phyloP scores from a whole-genome alignment of 1,140 invertebrate species.

The Leguminivora glycinivorella region DNA sequence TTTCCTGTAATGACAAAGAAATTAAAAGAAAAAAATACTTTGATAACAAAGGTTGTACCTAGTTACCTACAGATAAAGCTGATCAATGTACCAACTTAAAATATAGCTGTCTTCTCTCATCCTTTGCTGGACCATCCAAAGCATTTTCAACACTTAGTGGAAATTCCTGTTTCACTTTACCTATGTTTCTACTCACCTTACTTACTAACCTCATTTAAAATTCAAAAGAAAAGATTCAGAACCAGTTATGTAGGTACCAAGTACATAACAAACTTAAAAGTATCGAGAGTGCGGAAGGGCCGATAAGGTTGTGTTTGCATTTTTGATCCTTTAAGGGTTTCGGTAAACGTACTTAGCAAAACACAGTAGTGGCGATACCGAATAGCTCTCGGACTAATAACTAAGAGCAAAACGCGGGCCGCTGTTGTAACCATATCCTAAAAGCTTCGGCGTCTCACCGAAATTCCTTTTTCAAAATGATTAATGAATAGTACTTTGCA shows the following conservation, averaged over 20 bases:
- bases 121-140: too few species aligned
- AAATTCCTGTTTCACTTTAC: too few species aligned
- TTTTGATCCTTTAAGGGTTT: neutral
- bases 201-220: neutral
- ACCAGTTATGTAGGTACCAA: neutral
- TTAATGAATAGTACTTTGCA: constrained; percentile 1
- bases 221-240: neutral
- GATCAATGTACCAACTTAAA: too few species aligned
- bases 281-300: neutral
- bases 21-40: too few species aligned
- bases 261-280: neutral
- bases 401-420: neutral
- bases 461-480: neutral
- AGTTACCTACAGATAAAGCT: neutral
- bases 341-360: neutral
- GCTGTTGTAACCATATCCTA: neutral
- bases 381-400: too few species aligned
- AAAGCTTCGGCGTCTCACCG: neutral
- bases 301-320: neutral
- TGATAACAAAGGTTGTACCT: too few species aligned
- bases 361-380: too few species aligned
- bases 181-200: too few species aligned
- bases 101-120: too few species aligned
- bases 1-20: constrained; percentile 20
- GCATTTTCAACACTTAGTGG: too few species aligned